Conservation (phyloP, 2,797 vertebrate species). For the Margarornis squamiger region DNA sequence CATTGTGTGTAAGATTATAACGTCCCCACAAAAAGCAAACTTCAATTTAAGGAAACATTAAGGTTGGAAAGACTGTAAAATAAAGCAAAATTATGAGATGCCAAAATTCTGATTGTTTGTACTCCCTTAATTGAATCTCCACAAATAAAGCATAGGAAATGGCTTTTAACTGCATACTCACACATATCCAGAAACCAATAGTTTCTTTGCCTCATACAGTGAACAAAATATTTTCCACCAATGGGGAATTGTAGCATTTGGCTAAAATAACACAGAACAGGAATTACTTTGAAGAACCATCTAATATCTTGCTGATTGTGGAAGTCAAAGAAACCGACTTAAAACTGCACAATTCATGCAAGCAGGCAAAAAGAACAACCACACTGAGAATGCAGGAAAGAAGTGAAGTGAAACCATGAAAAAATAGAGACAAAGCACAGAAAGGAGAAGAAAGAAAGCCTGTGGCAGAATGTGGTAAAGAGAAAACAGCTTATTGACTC, state of each 20-base stretch:
- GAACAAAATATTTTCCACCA: neutral
- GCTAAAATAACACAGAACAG: neutral
- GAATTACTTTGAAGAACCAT: neutral
- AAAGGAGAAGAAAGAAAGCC: neutral
- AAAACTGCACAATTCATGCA: neutral
- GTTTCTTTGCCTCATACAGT: neutral
- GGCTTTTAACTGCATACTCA: neutral
- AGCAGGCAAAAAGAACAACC: neutral
- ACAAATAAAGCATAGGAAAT: neutral
- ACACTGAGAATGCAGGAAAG: neutral
- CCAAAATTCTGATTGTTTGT: neutral
- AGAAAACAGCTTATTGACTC: neutral
- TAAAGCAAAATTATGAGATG: neutral
- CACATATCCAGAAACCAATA: neutral
- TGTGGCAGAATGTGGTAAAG: neutral
- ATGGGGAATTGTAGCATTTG: neutral
- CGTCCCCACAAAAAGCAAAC: neutral
- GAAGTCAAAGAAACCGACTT: neutral
- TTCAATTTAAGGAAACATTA: neutral
- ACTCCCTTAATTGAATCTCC: neutral
- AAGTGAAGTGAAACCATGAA: neutral
- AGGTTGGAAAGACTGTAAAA: neutral
- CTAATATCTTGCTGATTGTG: neutral
- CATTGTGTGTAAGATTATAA: neutral
- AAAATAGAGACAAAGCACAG: neutral